Evolutionary conservation across 2,113 vertebrate species (phyloP).

Genomic region (Poecilia latipinna): DNA sequence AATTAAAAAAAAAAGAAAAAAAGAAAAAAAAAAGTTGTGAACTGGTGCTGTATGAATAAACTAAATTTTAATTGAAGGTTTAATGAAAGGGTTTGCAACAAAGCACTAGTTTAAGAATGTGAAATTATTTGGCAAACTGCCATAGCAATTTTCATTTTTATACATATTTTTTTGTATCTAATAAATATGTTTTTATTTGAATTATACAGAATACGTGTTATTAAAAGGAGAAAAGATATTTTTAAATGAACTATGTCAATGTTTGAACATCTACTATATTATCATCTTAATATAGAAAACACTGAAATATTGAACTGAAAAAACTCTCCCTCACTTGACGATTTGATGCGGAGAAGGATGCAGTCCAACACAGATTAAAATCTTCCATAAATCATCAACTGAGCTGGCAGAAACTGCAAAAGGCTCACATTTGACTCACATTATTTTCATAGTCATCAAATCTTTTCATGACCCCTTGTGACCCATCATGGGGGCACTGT

Average conservation of each 20-base stretch:
- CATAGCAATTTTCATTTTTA: neutral
- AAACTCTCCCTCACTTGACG: neutral
- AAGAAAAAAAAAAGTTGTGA: too few species aligned
- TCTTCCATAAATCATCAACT: neutral
- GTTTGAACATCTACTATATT: neutral
- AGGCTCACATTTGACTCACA: neutral
- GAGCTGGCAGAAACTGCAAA: neutral
- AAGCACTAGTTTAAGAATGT: neutral
- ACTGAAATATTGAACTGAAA: neutral
- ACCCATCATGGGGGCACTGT: neutral
- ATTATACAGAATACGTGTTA: neutral
- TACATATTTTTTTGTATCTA: neutral
- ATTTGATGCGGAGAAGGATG: neutral
- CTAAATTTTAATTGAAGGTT: neutral
- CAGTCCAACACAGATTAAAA: neutral
- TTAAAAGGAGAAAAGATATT: neutral
- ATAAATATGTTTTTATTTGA: neutral
- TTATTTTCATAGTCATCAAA: conserved; percentile 15
- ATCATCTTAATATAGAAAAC: neutral
- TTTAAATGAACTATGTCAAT: neutral
- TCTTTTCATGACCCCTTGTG: neutral
- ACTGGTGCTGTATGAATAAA: too few species aligned
- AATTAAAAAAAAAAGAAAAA: too few species aligned
- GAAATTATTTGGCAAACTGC: neutral
- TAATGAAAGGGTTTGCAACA: neutral